Percentiles rank a stretch among this genome's conserved stretches.
Conservation (phyloP, 2,888 invertebrate species). For the Oxystoma pomonae region DNA sequence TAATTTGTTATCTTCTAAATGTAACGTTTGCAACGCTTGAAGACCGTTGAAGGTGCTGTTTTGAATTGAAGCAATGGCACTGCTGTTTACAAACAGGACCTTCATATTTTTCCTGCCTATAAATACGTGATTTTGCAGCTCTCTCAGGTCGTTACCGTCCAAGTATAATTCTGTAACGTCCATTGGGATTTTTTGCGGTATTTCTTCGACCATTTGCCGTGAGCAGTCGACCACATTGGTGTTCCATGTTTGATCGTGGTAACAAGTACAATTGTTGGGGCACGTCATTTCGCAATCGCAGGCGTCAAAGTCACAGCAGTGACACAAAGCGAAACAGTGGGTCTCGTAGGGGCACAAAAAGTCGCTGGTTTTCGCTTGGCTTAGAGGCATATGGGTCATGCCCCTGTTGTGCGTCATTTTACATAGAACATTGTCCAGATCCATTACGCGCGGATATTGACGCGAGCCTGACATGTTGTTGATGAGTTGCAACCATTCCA, state of each 20-base stretch:
- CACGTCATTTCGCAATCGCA: conserved; percentile 98
- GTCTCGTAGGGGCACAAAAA: conserved; percentile 90
- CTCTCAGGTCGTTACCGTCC: conserved; percentile 83
- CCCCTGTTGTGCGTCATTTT: conserved; percentile 81
- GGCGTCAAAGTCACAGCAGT: conserved; percentile 93
- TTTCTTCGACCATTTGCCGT: conserved; percentile 68
- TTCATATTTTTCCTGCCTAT: conserved; percentile 87
- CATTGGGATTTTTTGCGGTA: conserved; percentile 87
- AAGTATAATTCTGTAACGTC: conserved; percentile 91
- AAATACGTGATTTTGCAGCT: conserved; percentile 82
- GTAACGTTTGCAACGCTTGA: conserved; percentile 71
- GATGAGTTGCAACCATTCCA: conserved; percentile 92
- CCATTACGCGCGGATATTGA: conserved; percentile 85
- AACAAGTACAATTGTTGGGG: conserved; percentile 89
- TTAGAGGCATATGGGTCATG: conserved; percentile 71
- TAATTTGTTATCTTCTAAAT: conserved; percentile 82
- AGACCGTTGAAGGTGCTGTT: conserved; percentile 89
- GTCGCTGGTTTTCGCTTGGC: conserved; percentile 73
- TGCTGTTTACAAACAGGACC: conserved; percentile 79
- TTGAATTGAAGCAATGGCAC: conserved; percentile 78
- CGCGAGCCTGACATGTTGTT: conserved; percentile 79
- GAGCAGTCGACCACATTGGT: conserved; percentile 92
- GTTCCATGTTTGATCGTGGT: conserved; percentile 90
- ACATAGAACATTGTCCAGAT: conserved; percentile 84
- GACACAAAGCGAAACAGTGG: conserved; percentile 91